Conservation (phyloP, 1,140 invertebrate species). For the Zaprionus nigranus region DNA sequence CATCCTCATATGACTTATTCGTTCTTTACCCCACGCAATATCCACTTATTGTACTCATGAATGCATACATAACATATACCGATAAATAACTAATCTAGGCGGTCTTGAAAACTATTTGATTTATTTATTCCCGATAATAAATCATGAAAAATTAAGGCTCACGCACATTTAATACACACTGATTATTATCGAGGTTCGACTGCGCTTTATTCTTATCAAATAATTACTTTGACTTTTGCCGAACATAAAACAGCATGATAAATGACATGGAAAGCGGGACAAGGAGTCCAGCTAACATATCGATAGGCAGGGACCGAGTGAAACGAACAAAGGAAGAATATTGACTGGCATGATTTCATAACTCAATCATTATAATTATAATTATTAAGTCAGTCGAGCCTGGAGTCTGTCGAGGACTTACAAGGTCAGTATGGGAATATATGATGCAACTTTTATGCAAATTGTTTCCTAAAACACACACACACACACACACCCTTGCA, state of each 20-base stretch:
- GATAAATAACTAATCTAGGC: not conserved
- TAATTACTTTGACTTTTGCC: conserved; percentile 6
- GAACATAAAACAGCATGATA: conserved; percentile 11
- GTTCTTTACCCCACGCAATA: no score
- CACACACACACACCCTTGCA: not conserved
- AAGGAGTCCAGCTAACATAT: not conserved
- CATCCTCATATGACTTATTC: not conserved
- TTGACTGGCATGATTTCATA: not conserved
- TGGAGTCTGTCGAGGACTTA: not conserved
- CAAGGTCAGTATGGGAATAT: not conserved
- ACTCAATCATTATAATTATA: not conserved
- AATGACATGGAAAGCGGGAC: conserved; percentile 5
- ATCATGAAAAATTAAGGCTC: conserved; percentile 27
- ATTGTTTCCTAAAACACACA: conserved; percentile 3
- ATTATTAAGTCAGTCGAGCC: not conserved
- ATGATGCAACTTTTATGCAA: conserved; percentile 15
- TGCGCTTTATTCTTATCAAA: conserved; percentile 33
- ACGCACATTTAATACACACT: not conserved
- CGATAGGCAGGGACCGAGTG: not conserved
- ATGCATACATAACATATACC: not conserved
- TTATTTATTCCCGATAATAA: conserved; percentile 40
- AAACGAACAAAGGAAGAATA: not conserved
- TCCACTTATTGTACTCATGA: not conserved
- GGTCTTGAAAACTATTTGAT: conserved; percentile 27
- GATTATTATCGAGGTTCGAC: conserved; percentile 11